Evolutionary conservation across 2,888 invertebrate species (phyloP).

Genomic region (Andrena minutula): DNA sequence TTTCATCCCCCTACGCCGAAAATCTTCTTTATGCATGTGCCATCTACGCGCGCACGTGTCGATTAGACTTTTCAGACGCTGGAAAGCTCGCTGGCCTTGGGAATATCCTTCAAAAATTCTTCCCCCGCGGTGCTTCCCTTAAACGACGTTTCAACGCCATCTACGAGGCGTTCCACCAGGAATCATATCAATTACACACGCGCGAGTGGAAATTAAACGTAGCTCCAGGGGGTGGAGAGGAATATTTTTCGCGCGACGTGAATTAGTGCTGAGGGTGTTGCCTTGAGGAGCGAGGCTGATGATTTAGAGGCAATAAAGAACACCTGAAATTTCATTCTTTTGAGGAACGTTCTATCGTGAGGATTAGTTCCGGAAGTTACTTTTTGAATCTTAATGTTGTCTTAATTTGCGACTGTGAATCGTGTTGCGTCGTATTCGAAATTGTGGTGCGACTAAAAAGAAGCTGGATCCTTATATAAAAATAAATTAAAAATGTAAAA

Average conservation of each 20-base stretch:
- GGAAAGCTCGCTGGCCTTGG: too few species aligned
- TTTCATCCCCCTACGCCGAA: conserved; percentile 21
- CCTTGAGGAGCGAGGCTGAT: neutral
- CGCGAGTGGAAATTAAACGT: conserved; percentile 7
- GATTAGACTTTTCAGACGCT: neutral
- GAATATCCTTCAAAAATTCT: neutral
- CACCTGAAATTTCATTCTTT: conserved; percentile 11
- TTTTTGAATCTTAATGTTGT: too few species aligned
- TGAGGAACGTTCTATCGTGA: neutral
- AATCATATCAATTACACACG: conserved; percentile 12
- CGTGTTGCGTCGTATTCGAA: too few species aligned
- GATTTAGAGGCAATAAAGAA: conserved; percentile 7
- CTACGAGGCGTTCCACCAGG: neutral
- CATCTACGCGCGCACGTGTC: neutral
- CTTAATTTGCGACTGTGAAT: too few species aligned
- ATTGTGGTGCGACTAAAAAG: too few species aligned
- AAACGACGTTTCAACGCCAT: neutral
- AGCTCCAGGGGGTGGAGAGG: too few species aligned
- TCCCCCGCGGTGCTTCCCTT: neutral
- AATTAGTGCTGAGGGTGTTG: neutral
- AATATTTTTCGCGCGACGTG: neutral
- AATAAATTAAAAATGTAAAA: too few species aligned
- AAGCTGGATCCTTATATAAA: too few species aligned
- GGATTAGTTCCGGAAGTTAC: neutral
- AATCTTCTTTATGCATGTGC: neutral